Conservation (phyloP, 2,888 invertebrate species). For the Endotricha flammealis region DNA sequence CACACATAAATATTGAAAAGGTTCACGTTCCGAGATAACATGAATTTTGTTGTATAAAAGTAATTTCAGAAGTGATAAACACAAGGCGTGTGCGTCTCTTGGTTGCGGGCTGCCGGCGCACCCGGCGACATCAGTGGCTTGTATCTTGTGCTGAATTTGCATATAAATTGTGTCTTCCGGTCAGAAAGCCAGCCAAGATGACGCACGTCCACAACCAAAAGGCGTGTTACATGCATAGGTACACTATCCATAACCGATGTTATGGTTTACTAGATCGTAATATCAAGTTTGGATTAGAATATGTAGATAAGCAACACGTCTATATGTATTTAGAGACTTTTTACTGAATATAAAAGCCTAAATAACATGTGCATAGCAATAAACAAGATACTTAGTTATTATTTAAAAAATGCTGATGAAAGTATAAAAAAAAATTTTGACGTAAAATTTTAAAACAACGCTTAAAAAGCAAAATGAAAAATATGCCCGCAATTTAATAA, state of each 20-base stretch:
- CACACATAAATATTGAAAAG: background rate
- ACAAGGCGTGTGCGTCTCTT: constrained; percentile 15
- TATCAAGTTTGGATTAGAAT: too few species aligned
- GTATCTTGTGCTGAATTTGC: constrained; percentile 73
- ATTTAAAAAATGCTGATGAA: too few species aligned
- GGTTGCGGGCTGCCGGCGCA: constrained; percentile 19
- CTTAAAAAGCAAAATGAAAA: constrained; percentile 5
- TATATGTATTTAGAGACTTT: too few species aligned
- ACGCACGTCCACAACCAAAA: constrained; percentile 55
- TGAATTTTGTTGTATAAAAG: constrained; percentile 51
- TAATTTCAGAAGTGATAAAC: constrained; percentile 67
- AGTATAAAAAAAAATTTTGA: too few species aligned
- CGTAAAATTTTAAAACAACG: too few species aligned
- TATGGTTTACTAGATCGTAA: too few species aligned
- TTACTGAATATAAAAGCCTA: too few species aligned
- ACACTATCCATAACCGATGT: too few species aligned
- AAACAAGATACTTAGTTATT: too few species aligned
- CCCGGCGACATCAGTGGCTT: constrained; percentile 57
- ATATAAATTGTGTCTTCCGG: constrained; percentile 79
- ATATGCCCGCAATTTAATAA: constrained; percentile 3
- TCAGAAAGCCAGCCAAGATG: constrained; percentile 67
- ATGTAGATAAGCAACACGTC: too few species aligned
- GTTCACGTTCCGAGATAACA: constrained; percentile 25
- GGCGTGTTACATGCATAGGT: constrained; percentile 15
- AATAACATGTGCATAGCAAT: too few species aligned